phyloP scores from a whole-genome alignment of 2,888 invertebrate genomes.

The Nezara viridula region DNA sequence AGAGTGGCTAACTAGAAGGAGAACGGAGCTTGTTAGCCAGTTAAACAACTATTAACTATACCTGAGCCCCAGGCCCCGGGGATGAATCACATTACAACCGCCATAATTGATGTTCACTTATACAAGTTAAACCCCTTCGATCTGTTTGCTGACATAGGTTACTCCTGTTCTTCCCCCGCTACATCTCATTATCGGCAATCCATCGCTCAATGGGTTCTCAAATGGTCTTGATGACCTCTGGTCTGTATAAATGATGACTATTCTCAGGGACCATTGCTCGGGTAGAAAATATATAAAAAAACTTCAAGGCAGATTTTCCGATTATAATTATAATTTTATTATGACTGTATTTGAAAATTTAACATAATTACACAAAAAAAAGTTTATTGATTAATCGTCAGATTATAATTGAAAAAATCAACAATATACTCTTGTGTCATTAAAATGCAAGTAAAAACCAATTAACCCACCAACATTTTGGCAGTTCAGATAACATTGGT shows the following conservation, averaged over 20 bases:
- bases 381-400: too few relatives aligned
- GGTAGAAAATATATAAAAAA: background rate
- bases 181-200: background rate
- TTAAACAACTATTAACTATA: background rate
- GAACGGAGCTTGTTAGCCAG: background rate
- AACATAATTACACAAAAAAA: too few relatives aligned
- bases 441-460: too few relatives aligned
- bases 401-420: too few relatives aligned
- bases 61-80: background rate
- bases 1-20: background rate
- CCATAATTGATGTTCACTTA: slow-evolving; percentile 21
- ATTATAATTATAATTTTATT: too few relatives aligned
- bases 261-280: background rate
- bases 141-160: background rate
- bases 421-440: too few relatives aligned
- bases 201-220: background rate
- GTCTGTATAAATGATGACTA: background rate
- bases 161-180: background rate
- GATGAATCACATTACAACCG: slow-evolving; percentile 1
- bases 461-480: too few relatives aligned
- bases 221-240: background rate
- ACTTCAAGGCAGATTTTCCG: too few relatives aligned
- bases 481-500: too few relatives aligned
- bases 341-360: too few relatives aligned
- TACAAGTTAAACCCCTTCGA: background rate